Evolutionary conservation across 2,113 vertebrate species (phyloP), one percentile per base, ranked within the genome.

Genomic region (Phrynosoma blainvillii): DNA sequence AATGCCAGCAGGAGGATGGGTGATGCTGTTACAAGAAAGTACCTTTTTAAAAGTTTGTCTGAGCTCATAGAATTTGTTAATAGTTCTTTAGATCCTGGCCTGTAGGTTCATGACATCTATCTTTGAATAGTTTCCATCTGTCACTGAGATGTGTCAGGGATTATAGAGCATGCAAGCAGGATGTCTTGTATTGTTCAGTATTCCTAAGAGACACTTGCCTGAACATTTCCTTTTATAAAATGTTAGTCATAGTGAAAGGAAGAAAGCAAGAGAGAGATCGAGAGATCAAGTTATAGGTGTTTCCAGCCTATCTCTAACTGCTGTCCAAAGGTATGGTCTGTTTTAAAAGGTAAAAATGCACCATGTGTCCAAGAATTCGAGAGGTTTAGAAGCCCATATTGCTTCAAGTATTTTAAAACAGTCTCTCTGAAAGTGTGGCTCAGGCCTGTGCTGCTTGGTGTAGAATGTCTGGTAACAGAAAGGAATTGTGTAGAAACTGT

Each of bases 201-300:
- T 68, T 23, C 25, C 65, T n/a, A 84, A 40, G 6, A 87, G 3
- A 36, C 25, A 66, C 47, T 65, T 47, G 2, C 47, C 65, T 62
- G 13, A 42, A 56, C 7, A n/a, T 87, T 87, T 87, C n/a, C 30
- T 80, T 80, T 47, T 9, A 70, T 47, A 23, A 68, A 86, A 79
- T 52, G 27, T 32, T 47, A 66, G 7, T 74, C 36, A 13, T 59
- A 36, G 16, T 32, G 10, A 79, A 80, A 70, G 23, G n/a, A 62
- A 42, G 0, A 47, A 66, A 40, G 14, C 4, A 47, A 7, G 47
- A 47, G 47, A 87, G 25, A 32, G 36, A n/a, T 9, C 23, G 36
- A 68, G 27, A 74, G 54, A 40, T 40, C 16, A 21, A 13, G 25
- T 81, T 73, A 47, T 47, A 5, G n/a, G 18, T 71, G 12, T 30